These are phyloP conservation scores for Ecliptopera silaceata DNA, from an alignment of 2,888 invertebrate genomes.

Conservation along the genomic window DNA sequence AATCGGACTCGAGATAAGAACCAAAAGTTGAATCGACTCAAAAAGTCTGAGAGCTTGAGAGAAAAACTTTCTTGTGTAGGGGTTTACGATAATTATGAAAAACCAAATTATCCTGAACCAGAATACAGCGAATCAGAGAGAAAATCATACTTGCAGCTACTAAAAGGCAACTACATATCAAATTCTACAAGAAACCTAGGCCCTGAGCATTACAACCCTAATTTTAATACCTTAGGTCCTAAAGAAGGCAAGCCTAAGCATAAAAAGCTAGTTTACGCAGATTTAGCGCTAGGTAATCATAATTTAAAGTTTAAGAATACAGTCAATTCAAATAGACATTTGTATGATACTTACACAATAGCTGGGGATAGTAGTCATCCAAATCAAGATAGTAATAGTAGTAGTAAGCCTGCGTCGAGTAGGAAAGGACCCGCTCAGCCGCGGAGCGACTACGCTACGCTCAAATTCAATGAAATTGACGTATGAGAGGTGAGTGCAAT, in stretches of 20 bases:
- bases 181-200: slow-evolving; percentile 74
- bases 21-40: slow-evolving; percentile 74
- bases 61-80: slow-evolving; percentile 80
- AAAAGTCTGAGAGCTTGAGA: slow-evolving; percentile 78
- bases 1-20: slow-evolving; percentile 77
- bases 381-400: slow-evolving; percentile 65
- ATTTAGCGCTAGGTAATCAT: slow-evolving; percentile 81
- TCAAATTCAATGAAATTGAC: slow-evolving; percentile 80
- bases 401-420: slow-evolving; percentile 59
- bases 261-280: slow-evolving; percentile 81
- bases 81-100: slow-evolving; percentile 75
- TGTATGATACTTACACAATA: slow-evolving; percentile 80
- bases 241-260: slow-evolving; percentile 75
- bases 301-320: slow-evolving; percentile 83
- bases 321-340: slow-evolving; percentile 82
- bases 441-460: slow-evolving; percentile 76
- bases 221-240: slow-evolving; percentile 65
- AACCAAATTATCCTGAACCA: slow-evolving; percentile 75
- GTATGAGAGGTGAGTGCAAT: slow-evolving; percentile 74
- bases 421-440: slow-evolving; percentile 63
- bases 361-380: slow-evolving; percentile 70
- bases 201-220: slow-evolving; percentile 62
- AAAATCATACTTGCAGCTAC: slow-evolving; percentile 71
- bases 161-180: slow-evolving; percentile 80
- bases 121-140: slow-evolving; percentile 74